Percentiles rank a stretch among this genome's conserved stretches.
Conservation (phyloP, 2,888 invertebrate species). For the Hydrotaea diabolus region DNA sequence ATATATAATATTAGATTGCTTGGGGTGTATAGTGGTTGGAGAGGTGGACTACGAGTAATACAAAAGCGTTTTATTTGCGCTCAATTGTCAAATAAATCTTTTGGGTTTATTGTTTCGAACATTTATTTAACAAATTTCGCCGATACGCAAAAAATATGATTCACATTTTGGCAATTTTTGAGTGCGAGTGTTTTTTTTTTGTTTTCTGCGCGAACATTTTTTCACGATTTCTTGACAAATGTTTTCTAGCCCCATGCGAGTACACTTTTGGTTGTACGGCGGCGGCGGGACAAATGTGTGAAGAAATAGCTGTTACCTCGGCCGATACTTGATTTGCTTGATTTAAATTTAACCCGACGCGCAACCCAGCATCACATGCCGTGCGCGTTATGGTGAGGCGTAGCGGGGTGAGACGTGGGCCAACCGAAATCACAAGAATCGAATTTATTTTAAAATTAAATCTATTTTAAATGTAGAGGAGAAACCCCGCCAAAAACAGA, state of each 20-base stretch:
- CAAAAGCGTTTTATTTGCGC: background rate
- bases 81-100: constrained; percentile 11
- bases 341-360: background rate
- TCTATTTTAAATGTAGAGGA: constrained; percentile 13
- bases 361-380: background rate
- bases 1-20: no score
- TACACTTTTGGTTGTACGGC: background rate
- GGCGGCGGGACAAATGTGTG: background rate
- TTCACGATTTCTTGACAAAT: background rate
- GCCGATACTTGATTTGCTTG: background rate
- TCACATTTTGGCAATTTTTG: constrained; percentile 6
- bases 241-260: background rate
- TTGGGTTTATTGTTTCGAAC: constrained; percentile 1
- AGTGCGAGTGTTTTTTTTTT: background rate
- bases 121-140: background rate
- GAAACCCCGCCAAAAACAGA: background rate
- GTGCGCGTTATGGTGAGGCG: no score
- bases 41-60: no score
- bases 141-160: constrained; percentile 28
- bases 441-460: constrained; percentile 21
- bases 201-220: background rate
- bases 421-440: background rate
- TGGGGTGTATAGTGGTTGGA: no score
- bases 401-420: no score
- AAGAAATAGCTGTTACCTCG: no score